Evolutionary conservation across 1,140 invertebrate species (phyloP), one percentile per base, ranked within the genome.

Genomic region (Cherax quadricarinatus): DNA sequence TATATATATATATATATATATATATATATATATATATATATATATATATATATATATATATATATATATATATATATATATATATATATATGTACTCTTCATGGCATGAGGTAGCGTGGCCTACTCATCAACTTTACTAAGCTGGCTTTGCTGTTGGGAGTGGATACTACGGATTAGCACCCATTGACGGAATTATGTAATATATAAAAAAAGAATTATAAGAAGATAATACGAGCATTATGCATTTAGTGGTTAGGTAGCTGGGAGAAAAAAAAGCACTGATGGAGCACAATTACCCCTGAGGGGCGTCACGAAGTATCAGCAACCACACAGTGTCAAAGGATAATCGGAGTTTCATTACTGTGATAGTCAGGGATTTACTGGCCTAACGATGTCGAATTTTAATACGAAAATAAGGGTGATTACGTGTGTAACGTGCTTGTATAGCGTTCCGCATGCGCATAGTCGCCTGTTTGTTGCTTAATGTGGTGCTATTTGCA

Each of bases 341-440:
- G 60, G 83, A 85, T 85, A 70, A 85, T 51, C 70, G 70, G 51
- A 9, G 10, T 49, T 24, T 78, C 85, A 66, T 87, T 87, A 87
- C 62, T 78, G 51, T 48, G 12, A 41, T 70, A 70, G 18, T 70
- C 53, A 85, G 30, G 18, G 83, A 62, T 70, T 85, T 70, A 85
- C 60, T 85, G 60, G 18, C 60, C 83, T 70, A 60, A 70, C 53
- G 48, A 85, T 85, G 83, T 70, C 83, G 60, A 75, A 79, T 87
- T 87, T 87, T 87, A 87, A 79, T 87, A 78, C 85, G 85, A 57
- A 87, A 87, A 87, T 78, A 78, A 87, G 85, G 84, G 85, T 78
- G 85, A 87, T 87, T 87, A 87, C 57, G 30, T 41, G 41, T 30
- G 18, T 60, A 87, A 87, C 48, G 85, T 79, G 66, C 85, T 79